Evolutionary conservation across 1,140 invertebrate species (phyloP).

Genomic region (Triops longicaudatus): DNA sequence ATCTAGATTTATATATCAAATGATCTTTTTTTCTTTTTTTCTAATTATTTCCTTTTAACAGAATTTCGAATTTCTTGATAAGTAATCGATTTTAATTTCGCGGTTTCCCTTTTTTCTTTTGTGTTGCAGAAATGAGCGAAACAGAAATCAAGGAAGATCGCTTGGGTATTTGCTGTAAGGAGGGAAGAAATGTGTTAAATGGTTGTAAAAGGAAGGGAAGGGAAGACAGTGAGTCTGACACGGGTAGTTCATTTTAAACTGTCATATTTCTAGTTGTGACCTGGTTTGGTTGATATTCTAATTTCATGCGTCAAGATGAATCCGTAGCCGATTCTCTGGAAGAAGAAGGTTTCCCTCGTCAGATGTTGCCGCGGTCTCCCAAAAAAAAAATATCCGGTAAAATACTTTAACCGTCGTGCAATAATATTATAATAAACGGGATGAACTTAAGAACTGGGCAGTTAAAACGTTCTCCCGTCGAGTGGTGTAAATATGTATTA

Average conservation of each 20-base stretch:
- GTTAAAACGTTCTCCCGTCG: no score
- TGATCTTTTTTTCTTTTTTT: background rate
- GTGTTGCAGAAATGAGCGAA: background rate
- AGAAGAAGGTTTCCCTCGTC: background rate
- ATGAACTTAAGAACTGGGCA: no score
- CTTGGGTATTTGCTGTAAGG: no score
- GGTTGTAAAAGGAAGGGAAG: no score
- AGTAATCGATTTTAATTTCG: background rate
- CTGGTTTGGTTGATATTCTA: background rate
- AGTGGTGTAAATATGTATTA: no score
- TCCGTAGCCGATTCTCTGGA: background rate
- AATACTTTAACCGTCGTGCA: background rate
- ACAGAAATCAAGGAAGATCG: no score
- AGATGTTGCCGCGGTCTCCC: background rate
- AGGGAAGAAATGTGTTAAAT: no score
- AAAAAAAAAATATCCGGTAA: background rate
- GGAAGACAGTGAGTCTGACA: no score
- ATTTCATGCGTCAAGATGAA: background rate
- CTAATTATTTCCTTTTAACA: background rate
- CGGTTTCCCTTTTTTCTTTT: background rate
- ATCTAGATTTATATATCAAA: constrained; percentile 13
- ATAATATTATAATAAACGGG: no score
- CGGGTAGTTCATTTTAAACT: background rate
- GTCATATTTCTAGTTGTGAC: background rate
- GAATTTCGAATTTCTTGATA: background rate